Percentiles rank a stretch among this genome's conserved stretches.
phyloP scores from a whole-genome alignment of 92 coral and sea anemone genomes.

The Muricea muricata region DNA sequence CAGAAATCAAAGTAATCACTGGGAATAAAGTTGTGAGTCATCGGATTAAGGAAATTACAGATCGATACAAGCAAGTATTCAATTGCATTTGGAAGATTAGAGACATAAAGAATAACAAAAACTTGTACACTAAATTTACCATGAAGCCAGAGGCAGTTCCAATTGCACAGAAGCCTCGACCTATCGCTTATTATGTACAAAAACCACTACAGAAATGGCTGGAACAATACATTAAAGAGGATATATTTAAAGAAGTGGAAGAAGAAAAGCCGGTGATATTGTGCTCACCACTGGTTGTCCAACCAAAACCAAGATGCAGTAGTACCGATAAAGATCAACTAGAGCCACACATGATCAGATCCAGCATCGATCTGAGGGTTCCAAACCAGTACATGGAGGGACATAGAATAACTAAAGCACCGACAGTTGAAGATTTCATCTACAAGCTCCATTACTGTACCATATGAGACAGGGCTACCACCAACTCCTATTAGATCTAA shows the following conservation, averaged over 20 bases:
- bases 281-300: conserved; percentile 61
- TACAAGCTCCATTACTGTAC: conserved; percentile 36
- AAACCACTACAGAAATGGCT: conserved; percentile 10
- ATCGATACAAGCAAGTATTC: conserved; percentile 30
- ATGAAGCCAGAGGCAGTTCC: not conserved
- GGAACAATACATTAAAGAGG: not conserved
- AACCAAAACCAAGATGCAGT: conserved; percentile 48
- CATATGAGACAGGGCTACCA: conserved; percentile 62
- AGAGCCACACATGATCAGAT: not conserved
- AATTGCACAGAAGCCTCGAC: conserved; percentile 64
- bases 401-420: conserved; percentile 27
- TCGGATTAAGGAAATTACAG: conserved; percentile 6
- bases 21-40: conserved; percentile 37
- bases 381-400: conserved; percentile 26
- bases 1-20: conserved; percentile 51
- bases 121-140: not conserved
- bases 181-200: conserved; percentile 50
- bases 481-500: conserved; percentile 62
- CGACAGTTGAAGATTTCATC: conserved; percentile 60
- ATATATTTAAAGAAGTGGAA: conserved; percentile 48
- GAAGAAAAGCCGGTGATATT: conserved; percentile 36
- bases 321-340: not conserved
- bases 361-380: not conserved
- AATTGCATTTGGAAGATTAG: conserved; percentile 43
- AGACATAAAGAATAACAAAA: not conserved